Evolutionary conservation across 2,888 invertebrate species (phyloP).

Genomic region (Tetropium fuscum): DNA sequence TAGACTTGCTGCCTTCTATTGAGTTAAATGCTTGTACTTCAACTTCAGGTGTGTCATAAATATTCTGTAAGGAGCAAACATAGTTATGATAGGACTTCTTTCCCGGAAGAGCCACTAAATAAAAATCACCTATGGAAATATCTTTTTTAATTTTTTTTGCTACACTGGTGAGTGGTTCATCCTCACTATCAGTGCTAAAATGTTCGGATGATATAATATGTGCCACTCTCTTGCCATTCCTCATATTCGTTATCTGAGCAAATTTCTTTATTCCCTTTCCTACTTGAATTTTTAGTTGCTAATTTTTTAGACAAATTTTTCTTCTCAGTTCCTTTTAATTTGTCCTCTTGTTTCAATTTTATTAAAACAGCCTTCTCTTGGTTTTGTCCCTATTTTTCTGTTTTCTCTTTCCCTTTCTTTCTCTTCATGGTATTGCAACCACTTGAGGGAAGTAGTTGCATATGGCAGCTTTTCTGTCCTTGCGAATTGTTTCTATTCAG

Average conservation of each 20-base stretch:
- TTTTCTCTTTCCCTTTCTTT: constrained; percentile 24
- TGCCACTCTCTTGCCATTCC: background rate
- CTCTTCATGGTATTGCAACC: constrained; percentile 37
- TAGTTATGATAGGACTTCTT: constrained; percentile 17
- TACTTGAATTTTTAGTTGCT: too few relatives aligned
- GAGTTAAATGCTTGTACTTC: constrained; percentile 15
- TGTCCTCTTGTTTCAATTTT: background rate
- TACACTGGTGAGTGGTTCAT: background rate
- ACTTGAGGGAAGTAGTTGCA: constrained; percentile 34
- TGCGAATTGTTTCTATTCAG: constrained; percentile 19
- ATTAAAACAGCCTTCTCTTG: background rate
- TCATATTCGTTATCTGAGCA: too few relatives aligned
- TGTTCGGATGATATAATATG: constrained; percentile 17
- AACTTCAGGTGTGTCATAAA: constrained; percentile 15
- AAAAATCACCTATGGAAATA: constrained; percentile 9
- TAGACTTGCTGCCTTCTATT: constrained; percentile 1
- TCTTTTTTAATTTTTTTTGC: background rate
- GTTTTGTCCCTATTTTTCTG: constrained; percentile 6
- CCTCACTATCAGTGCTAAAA: constrained; percentile 21
- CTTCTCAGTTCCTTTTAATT: background rate
- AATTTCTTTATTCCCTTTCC: too few relatives aligned
- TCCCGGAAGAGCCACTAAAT: background rate
- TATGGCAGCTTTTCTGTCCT: constrained; percentile 32
- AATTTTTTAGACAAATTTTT: too few relatives aligned
- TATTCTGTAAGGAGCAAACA: background rate